phyloP scores from a whole-genome alignment of 1,140 invertebrate species.

The Euglossa dilemma region DNA sequence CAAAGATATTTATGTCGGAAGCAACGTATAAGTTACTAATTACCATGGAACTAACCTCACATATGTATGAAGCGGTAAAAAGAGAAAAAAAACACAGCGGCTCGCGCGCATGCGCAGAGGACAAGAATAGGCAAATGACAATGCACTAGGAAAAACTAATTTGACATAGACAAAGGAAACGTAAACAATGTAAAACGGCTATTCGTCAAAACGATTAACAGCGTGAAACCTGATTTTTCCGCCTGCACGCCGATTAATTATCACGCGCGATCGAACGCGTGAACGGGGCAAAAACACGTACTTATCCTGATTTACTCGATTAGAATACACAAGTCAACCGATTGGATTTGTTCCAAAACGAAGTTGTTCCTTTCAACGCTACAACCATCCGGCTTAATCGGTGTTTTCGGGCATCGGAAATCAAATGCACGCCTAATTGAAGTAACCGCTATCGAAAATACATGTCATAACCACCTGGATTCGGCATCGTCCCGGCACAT shows the following conservation, averaged over 20 bases:
- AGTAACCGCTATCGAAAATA: neutral
- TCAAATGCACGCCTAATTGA: constrained; percentile 23
- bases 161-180: constrained; percentile 34
- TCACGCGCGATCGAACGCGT: constrained; percentile 19
- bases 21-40: neutral
- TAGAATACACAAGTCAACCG: constrained; percentile 63
- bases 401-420: constrained; percentile 20
- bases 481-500: no score
- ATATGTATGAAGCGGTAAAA: neutral
- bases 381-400: constrained; percentile 56
- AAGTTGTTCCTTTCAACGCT: constrained; percentile 64
- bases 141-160: constrained; percentile 17
- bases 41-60: neutral
- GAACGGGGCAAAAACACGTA: constrained; percentile 51
- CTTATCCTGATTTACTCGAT: constrained; percentile 57
- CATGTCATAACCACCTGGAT: neutral
- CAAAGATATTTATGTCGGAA: neutral
- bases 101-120: neutral
- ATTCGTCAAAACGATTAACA: neutral
- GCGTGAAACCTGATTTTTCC: constrained; percentile 22
- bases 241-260: constrained; percentile 36
- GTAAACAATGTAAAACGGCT: constrained; percentile 20
- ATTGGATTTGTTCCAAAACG: constrained; percentile 65
- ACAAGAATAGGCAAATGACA: constrained; percentile 11
- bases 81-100: neutral